Base-by-base conservation (phyloP, 1,140 invertebrate species). In the Sycophila sp. region DNA sequence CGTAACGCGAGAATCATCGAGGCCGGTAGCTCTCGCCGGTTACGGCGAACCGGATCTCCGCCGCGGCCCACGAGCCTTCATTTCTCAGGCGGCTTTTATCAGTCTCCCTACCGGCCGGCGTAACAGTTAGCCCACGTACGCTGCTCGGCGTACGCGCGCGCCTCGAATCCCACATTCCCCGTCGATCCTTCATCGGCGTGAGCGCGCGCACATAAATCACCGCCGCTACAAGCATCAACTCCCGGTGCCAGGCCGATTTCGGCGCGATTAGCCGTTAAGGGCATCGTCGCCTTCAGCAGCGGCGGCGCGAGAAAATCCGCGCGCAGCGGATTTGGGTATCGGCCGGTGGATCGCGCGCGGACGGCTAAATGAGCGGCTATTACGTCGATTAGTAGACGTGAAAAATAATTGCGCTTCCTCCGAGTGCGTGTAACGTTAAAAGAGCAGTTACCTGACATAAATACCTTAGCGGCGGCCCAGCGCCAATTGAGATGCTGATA, bases 251-350 rank as follows among this genome's bases (percentile, higher is more conserved):
- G 5, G 13, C 34, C 15, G 24, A 45, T 62, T 62, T 62, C 40
- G 38, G 38, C 40, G 19, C 11, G 34, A 55, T 66, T 53, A 55
- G 17, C 63, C 51, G 42, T 40, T 66, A 66, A 55, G 63, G 63
- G n/a, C 63, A 13, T 65, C 40, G 40, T 47, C 58, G 19, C 24
- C n/a, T n/a, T n/a, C n/a, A n/a, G n/a, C n/a, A n/a, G n/a, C n/a
- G n/a, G n/a, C n/a, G n/a, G n/a, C 19, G 42, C n/a, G 42, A 47
- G 42, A 22, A 10, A 22, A 22, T 47, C 19, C 17, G 6, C 11
- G 13, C 38, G 38, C 38, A n/a, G 38, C 38, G 38, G 38, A 40
- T 11, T 34, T 8, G 53, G 26, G 19, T n/a, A n/a, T 59, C 34
- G 36, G 56, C 36, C 56, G 40, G 19, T 2, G 42, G 2, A 17